phyloP scores from a whole-genome alignment of 2,113 vertebrate species.

The Psittacula cyanocephala region DNA sequence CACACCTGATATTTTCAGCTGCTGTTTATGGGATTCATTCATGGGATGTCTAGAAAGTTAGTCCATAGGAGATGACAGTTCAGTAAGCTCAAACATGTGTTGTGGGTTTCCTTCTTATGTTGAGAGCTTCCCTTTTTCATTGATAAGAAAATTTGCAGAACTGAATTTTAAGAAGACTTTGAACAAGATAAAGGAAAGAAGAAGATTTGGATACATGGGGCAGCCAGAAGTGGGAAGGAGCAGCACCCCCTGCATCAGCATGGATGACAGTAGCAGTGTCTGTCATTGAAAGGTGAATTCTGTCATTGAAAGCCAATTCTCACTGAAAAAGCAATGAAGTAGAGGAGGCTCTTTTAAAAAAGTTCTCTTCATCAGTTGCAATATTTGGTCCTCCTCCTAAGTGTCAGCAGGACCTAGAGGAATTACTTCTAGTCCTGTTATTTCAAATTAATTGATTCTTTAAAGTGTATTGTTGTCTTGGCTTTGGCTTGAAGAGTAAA shows the following conservation, averaged over 20 bases:
- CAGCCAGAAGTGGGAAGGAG: neutral
- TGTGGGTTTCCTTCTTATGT: neutral
- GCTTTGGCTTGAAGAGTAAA: neutral
- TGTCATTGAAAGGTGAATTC: neutral
- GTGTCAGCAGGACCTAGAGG: neutral
- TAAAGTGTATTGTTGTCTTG: neutral
- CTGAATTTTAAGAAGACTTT: neutral
- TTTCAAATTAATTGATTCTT: neutral
- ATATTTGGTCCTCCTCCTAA: neutral
- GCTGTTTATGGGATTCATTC: neutral
- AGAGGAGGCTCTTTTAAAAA: neutral
- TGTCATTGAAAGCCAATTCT: neutral
- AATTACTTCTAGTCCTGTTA: neutral
- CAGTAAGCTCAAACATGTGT: neutral
- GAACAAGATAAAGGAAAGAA: neutral
- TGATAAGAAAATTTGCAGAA: neutral
- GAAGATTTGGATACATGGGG: neutral
- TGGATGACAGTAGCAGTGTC: neutral
- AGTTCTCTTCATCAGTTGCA: neutral
- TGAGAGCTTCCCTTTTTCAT: neutral
- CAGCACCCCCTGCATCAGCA: fast-evolving
- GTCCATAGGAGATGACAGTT: neutral
- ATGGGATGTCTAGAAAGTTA: neutral
- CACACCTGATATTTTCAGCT: neutral
- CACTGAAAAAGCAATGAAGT: neutral